Evolutionary conservation across 2,797 vertebrate genomes (phyloP).

Genomic region (Pseudotriccus pelzelni): DNA sequence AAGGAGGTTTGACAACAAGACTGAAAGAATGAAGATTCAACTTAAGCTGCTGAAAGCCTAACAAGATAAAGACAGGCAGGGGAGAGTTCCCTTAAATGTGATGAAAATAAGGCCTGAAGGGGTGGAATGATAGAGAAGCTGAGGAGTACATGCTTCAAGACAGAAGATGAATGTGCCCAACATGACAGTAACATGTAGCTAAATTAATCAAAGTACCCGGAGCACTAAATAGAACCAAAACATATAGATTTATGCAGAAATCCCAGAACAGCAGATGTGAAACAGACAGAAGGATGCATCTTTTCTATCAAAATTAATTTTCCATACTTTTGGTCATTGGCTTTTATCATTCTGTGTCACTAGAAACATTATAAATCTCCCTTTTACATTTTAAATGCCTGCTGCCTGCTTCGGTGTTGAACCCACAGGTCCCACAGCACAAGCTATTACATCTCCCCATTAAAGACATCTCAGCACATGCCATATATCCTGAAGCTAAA

Average conservation of each 20-base stretch:
- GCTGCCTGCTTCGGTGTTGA: not conserved
- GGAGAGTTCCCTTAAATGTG: conserved; percentile 74
- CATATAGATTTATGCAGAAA: conserved; percentile 62
- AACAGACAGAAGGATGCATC: not conserved
- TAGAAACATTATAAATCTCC: not conserved
- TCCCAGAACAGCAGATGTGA: not conserved
- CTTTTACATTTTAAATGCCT: not conserved
- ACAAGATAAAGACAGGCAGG: conserved; percentile 81
- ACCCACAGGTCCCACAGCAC: not conserved
- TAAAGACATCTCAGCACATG: not conserved
- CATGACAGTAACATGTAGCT: conserved; percentile 90
- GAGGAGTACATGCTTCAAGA: conserved; percentile 81
- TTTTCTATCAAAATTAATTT: conserved; percentile 29
- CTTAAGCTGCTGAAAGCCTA: conserved; percentile 79
- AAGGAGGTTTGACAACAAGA: conserved; percentile 76
- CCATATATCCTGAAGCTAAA: conserved; percentile 6
- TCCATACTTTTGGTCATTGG: not conserved
- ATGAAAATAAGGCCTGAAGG: conserved; percentile 86
- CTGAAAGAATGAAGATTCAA: conserved; percentile 77
- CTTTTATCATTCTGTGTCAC: not conserved
- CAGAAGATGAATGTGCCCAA: conserved; percentile 83
- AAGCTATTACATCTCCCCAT: not conserved
- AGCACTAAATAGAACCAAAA: conserved; percentile 63
- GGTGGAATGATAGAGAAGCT: conserved; percentile 84
- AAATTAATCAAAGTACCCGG: conserved; percentile 84